Base-by-base conservation (phyloP, 2,888 invertebrate genomes). In the Amaurobius ferox region DNA sequence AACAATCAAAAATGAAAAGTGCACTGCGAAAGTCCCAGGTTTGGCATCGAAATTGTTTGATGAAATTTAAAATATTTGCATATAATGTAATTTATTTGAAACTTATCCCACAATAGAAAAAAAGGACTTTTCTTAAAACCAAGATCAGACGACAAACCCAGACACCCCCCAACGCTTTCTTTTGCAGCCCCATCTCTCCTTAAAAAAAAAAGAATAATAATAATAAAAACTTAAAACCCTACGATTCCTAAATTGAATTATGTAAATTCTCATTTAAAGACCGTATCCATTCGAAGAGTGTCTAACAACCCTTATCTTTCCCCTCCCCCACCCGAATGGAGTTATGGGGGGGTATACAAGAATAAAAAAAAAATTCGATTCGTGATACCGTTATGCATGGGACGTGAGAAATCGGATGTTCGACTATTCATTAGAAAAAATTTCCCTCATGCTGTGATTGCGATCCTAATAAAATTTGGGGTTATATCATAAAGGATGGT, bases 381-480 rank as follows among this genome's bases (percentile, higher is more conserved):
- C 23, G 2, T 55, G 23, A 19, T 55, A 55, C 23, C 5, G 55
- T 72, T 40, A 55, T 29, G 71, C 55, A 30, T 30, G 23, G 9
- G 9, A 72, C 71, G 71, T 72, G 71, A 44, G 55, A 19, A 72
- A 72, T 32, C 71, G 23, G 30, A 72, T 28, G 23, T 55, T 55
- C 55, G 55, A 55, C 55, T 81, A 81, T 74, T 81, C 80, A 81
- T 81, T 74, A 81, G 61, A 62, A 81, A 67, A 44, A 55, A 23
- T 16, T 67, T 81, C 70, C 71, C 74, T 74, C 74, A 32, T 29
- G 32, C 67, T 73, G 68, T 74, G 80, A 80, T 74, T 74, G 39
- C 68, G 61, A 81, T 68, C 68, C 79, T 81, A 81, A 81, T 68
- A 68, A 81, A 81, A 74, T 81, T 81, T 81, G 23, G 23, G 55